A percentile compares a stretch with the other conserved stretches of the same genome.
phyloP scores from a whole-genome alignment of 2,113 vertebrate genomes.

The Abramis brama region DNA sequence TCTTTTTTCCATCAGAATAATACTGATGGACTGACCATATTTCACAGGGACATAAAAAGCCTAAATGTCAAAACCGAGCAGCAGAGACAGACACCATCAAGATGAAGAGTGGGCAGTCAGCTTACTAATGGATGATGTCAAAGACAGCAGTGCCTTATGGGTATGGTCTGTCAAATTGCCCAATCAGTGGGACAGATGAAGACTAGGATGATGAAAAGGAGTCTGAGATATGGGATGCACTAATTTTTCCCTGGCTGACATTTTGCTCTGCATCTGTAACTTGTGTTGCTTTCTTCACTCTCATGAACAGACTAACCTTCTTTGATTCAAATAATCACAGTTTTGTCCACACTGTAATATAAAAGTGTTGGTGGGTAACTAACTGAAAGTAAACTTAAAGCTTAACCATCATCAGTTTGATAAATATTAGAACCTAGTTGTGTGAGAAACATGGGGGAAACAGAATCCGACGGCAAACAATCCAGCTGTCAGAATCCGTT shows the following conservation, averaged over 20 bases:
- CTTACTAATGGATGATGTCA: conserved; percentile 11
- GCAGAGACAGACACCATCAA: conserved; percentile 1
- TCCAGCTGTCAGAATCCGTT: too few species aligned
- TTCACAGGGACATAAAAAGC: conserved; percentile 5
- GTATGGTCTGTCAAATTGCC: conserved; percentile 21
- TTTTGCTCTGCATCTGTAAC: not conserved
- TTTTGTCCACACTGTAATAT: not conserved
- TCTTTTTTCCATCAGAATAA: not conserved
- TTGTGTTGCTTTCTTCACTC: not conserved
- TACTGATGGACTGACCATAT: not conserved
- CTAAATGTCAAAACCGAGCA: conserved; percentile 8
- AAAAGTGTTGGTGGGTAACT: not conserved
- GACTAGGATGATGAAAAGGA: not conserved
- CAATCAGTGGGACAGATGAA: conserved; percentile 4
- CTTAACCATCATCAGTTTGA: too few species aligned
- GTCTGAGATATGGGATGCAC: not conserved
- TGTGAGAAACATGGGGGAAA: too few species aligned
- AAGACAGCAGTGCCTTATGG: conserved; percentile 13
- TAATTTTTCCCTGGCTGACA: not conserved
- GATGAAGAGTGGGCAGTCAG: conserved; percentile 30
- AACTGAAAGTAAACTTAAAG: not conserved
- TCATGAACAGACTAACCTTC: not conserved
- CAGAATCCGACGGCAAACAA: too few species aligned
- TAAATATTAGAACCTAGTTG: too few species aligned
- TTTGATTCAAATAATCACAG: not conserved